Evolutionary conservation across 2,888 invertebrate genomes (phyloP), one percentile per base, ranked within the genome.

Genomic region (Dynastes maya): DNA sequence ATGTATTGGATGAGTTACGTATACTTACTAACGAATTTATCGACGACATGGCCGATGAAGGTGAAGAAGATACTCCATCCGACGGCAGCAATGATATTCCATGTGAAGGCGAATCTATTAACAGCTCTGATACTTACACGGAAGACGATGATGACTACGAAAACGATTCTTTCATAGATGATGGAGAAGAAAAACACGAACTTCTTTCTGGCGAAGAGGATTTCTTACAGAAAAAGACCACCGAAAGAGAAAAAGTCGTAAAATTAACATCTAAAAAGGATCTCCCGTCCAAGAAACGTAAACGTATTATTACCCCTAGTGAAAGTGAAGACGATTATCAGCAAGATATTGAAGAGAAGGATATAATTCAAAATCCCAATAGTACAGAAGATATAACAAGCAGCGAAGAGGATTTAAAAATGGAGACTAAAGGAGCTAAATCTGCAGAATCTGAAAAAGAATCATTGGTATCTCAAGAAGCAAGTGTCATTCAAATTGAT

Each of bases 31-130:
- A 79, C 55, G 77, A 80, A 63, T 84, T 84, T 76, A 68, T 88
- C 8, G 85, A 84, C 79, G 85, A 85, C 75, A 84, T 85, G 83
- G 88, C 88, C 13, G 85, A 85, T 77, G 89, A 88, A 85, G 88
- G 86, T 16, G 87, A 88, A 81, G 88, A 88, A 82, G 88, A 87
- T 72, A 87, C 87, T 2, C 87, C 88, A 11, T 86, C 86, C 51
- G 87, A 87, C 82, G 87, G 83, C 37, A 88, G 88, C 76, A 88
- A 88, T 80, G 86, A 86, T 55, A 88, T 89, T 37, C 80, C 85
- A 3, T 88, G 87, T 81, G 84, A 85, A 78, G 88, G 89, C 16
- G 89, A 89, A 83, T 86, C 87, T 4, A 82, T 89, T 49, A 83
- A 87, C 64, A 85, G 83, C 72, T 83, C 84, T 0, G 85, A 85